phyloP scores from a whole-genome alignment of 2,113 vertebrate genomes.

The Cyprinus carpio region DNA sequence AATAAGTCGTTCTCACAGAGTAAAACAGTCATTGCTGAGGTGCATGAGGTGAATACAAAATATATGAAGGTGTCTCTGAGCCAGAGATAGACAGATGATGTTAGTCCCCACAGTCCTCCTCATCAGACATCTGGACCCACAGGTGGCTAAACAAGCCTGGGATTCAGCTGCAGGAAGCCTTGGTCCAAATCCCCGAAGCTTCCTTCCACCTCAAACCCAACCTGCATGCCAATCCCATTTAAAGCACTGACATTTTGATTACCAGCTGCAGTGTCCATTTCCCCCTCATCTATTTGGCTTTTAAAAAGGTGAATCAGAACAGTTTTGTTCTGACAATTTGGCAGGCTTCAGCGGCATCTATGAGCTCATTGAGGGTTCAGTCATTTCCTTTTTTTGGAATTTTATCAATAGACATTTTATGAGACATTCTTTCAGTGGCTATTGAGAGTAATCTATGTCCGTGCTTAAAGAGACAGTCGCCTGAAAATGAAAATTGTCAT shows the following conservation, averaged over 20 bases:
- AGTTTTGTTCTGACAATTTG: constrained; percentile 42
- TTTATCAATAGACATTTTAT: constrained; percentile 40
- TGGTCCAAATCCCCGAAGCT: constrained; percentile 38
- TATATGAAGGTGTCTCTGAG: constrained; percentile 20
- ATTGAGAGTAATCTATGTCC: constrained; percentile 25
- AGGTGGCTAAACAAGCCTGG: constrained; percentile 71
- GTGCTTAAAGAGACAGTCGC: constrained; percentile 12
- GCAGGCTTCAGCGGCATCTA: constrained; percentile 3
- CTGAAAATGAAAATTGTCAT: neutral
- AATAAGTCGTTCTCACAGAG: neutral
- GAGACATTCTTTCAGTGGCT: constrained; percentile 14
- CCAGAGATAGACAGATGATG: constrained; percentile 59
- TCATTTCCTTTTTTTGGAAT: constrained; percentile 25
- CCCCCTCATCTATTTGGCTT: constrained; percentile 37
- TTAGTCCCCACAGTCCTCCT: constrained; percentile 62
- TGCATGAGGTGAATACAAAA: constrained; percentile 17
- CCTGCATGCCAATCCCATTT: constrained; percentile 59
- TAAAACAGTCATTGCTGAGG: constrained; percentile 5
- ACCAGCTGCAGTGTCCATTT: constrained; percentile 53
- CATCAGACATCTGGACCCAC: constrained; percentile 74
- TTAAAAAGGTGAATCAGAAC: constrained; percentile 52
- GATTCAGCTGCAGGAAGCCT: constrained; percentile 74
- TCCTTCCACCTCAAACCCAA: constrained; percentile 58
- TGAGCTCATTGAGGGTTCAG: constrained; percentile 38
- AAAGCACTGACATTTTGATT: constrained; percentile 48